These are phyloP conservation scores for Acipenser oxyrinchus DNA, from an alignment of 2,797 vertebrate species.

Conservation along the genomic window DNA sequence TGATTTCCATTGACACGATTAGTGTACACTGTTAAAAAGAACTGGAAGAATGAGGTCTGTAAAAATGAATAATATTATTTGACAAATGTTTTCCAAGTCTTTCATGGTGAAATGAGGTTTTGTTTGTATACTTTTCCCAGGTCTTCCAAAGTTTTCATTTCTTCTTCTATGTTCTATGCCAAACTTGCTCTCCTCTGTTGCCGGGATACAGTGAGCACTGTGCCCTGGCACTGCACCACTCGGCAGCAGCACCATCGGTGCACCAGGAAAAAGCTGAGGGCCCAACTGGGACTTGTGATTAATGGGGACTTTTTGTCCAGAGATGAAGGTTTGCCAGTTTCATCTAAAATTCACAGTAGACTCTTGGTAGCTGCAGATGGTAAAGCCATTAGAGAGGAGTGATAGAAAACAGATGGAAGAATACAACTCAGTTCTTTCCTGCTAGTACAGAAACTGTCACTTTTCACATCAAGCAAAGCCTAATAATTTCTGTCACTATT, in stretches of 20 bases:
- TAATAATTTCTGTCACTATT: background rate
- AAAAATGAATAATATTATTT: no score
- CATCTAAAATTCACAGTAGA: constrained; percentile 1
- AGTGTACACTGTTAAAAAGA: no score
- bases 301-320: background rate
- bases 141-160: no score
- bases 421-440: background rate
- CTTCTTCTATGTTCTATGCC: no score
- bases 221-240: background rate
- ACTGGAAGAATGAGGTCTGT: no score
- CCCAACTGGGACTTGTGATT: background rate
- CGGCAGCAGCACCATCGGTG: background rate
- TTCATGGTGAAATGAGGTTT: no score
- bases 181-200: no score
- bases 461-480: background rate
- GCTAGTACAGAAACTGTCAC: constrained; percentile 1
- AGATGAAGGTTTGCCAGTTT: constrained; percentile 1
- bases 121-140: no score
- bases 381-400: constrained; percentile 6
- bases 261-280: background rate
- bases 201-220: background rate
- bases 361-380: constrained; percentile 14
- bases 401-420: background rate
- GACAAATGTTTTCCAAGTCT: no score
- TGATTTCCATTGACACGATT: no score